These are phyloP conservation scores for Psilopogon haemacephalus DNA, from an alignment of 2,113 vertebrate genomes.

Conservation along the genomic window DNA sequence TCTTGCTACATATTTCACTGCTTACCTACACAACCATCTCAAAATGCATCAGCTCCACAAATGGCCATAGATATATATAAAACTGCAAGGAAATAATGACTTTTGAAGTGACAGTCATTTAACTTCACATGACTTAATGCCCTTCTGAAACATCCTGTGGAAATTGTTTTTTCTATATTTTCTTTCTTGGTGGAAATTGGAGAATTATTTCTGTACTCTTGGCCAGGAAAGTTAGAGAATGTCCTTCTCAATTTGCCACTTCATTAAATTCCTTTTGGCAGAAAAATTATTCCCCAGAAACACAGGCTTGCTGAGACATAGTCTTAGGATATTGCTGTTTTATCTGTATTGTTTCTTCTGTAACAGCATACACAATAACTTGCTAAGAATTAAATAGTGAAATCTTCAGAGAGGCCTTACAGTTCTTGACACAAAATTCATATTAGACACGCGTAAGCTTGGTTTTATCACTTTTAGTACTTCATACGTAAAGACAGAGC, in stretches of 20 bases:
- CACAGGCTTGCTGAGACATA: background rate
- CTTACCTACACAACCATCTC: background rate
- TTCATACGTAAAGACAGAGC: background rate
- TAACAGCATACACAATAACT: background rate
- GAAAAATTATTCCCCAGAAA: background rate
- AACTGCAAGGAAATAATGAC: background rate
- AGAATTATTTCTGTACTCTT: background rate
- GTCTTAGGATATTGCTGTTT: background rate
- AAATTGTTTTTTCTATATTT: background rate
- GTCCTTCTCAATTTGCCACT: background rate
- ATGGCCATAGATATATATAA: background rate
- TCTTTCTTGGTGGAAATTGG: background rate
- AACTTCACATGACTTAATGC: background rate
- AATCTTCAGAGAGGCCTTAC: background rate
- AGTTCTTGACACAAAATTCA: background rate
- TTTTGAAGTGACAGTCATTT: background rate
- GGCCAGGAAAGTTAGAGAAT: background rate
- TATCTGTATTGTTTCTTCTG: background rate
- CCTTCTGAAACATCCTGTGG: background rate
- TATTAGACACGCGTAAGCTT: background rate
- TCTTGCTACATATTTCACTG: background rate
- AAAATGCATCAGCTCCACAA: background rate
- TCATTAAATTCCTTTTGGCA: background rate
- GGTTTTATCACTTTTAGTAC: background rate
- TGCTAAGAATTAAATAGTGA: background rate